A percentile compares a stretch with the other conserved stretches of the same genome.
Conservation (phyloP, 1,140 invertebrate species). For the Lordiphosa clarofinis region DNA sequence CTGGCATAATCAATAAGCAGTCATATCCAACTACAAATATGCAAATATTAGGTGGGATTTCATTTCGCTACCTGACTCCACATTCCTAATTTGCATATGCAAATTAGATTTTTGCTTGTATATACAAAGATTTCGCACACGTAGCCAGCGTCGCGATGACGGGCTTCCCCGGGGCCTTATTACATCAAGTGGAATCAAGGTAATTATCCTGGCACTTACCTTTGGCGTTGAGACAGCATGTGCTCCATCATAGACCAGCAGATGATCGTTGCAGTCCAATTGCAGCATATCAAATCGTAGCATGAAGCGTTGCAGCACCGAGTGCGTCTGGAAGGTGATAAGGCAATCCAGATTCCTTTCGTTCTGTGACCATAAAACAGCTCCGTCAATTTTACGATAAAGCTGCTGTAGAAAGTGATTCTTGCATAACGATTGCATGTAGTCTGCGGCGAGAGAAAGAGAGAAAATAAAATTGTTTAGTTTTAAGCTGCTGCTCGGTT, state of each 20-base stretch:
- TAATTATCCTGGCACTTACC: conserved; percentile 81
- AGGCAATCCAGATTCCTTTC: conserved; percentile 94
- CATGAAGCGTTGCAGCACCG: conserved; percentile 95
- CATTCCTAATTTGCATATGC: conserved; percentile 47
- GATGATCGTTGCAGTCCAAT: conserved; percentile 95
- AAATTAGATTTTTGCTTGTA: conserved; percentile 36
- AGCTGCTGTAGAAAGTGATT: conserved; percentile 91
- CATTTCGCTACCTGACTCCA: conserved; percentile 4
- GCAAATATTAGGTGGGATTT: conserved; percentile 7
- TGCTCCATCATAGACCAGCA: conserved; percentile 95
- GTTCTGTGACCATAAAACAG: conserved; percentile 91
- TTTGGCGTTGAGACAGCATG: conserved; percentile 92
- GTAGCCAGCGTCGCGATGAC: not conserved
- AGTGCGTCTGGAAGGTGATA: conserved; percentile 95
- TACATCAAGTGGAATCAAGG: too few relatives aligned
- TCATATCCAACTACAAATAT: too few relatives aligned
- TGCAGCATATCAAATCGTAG: conserved; percentile 89
- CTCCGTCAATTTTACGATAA: conserved; percentile 94
- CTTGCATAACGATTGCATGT: conserved; percentile 91
- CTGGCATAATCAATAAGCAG: too few relatives aligned
- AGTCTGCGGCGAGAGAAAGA: conserved; percentile 83
- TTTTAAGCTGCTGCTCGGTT: conserved; percentile 1
- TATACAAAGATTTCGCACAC: conserved; percentile 37
- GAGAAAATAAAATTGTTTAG: conserved; percentile 27
- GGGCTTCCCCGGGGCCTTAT: too few relatives aligned